Percentiles rank a stretch among this genome's conserved stretches.
These are phyloP conservation scores for Semaprochilodus insignis DNA, from an alignment of 2,797 vertebrate genomes.

Conservation along the genomic window DNA sequence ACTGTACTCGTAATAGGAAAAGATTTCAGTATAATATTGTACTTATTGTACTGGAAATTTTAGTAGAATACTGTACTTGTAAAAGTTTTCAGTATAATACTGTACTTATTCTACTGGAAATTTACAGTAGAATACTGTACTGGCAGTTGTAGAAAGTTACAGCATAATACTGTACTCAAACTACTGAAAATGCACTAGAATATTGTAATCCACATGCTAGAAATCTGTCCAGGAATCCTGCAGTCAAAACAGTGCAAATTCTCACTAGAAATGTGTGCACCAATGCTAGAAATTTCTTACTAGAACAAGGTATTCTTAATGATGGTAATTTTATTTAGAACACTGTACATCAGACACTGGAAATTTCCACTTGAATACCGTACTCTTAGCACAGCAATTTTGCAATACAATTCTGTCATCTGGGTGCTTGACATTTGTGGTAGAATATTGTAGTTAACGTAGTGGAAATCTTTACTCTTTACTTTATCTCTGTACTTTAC, in stretches of 20 bases:
- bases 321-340: neutral
- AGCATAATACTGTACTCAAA: neutral
- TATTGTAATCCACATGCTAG: too few relatives aligned
- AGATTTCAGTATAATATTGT: neutral
- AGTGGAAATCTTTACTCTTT: neutral
- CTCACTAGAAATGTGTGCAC: too few relatives aligned
- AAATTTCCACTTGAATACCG: neutral
- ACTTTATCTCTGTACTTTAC: too few relatives aligned
- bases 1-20: neutral
- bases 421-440: too few relatives aligned
- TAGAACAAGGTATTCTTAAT: neutral
- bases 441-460: neutral
- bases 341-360: neutral
- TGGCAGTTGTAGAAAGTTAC: neutral
- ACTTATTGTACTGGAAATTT: too few relatives aligned
- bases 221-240: too few relatives aligned
- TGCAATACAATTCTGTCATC: too few relatives aligned
- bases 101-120: neutral
- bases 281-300: neutral
- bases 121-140: neutral
- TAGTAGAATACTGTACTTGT: too few relatives aligned
- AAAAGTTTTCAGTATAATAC: neutral
- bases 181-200: too few relatives aligned
- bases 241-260: too few relatives aligned
- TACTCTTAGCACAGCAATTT: neutral